Evolutionary conservation across 2,113 vertebrate genomes (phyloP).

Genomic region (Corythornis cristatus): DNA sequence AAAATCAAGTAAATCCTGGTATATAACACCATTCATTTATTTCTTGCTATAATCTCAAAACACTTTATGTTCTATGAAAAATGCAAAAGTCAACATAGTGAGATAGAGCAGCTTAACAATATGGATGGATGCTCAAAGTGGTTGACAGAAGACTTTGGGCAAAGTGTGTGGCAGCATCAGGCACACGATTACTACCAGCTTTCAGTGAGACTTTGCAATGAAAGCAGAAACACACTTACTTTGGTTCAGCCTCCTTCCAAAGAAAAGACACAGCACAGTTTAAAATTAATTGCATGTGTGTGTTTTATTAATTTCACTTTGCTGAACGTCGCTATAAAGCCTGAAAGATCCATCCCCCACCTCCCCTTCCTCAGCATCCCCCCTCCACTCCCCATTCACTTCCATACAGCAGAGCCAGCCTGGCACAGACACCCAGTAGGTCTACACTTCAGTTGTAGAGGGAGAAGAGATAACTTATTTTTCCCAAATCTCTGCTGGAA

Average conservation of each 20-base stretch:
- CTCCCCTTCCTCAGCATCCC: neutral
- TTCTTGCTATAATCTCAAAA: neutral
- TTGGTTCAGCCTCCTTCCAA: neutral
- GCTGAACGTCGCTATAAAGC: neutral
- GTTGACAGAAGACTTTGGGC: neutral
- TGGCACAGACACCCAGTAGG: neutral
- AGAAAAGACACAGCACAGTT: neutral
- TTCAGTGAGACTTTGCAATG: neutral
- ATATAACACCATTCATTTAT: neutral
- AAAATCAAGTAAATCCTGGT: neutral
- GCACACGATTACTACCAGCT: neutral
- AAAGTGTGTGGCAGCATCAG: neutral
- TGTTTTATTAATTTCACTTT: neutral
- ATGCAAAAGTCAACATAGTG: neutral
- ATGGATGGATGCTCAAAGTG: neutral
- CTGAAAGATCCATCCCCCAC: neutral
- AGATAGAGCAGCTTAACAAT: neutral
- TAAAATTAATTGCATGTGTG: neutral
- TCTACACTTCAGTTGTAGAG: neutral
- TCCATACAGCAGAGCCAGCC: neutral
- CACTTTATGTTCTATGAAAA: neutral
- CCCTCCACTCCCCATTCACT: neutral
- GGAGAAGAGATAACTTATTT: neutral
- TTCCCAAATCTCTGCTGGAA: neutral
- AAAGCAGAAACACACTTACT: neutral